phyloP scores from a whole-genome alignment of 2,113 vertebrate genomes.

The Ia io region DNA sequence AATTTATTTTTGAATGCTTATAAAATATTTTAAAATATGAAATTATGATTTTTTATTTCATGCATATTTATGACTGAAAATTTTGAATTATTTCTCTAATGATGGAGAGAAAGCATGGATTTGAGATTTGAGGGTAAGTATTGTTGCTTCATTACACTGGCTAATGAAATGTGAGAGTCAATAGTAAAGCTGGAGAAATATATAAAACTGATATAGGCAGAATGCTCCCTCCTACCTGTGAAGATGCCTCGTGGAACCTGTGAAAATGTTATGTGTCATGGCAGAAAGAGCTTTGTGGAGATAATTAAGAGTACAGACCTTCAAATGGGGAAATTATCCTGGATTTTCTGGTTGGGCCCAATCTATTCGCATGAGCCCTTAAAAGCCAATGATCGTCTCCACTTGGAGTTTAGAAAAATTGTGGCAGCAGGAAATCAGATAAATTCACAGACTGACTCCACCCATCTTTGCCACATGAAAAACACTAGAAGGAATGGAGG shows the following conservation, averaged over 20 bases:
- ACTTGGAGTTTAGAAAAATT: neutral
- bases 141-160: neutral
- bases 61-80: neutral
- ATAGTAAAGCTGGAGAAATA: neutral
- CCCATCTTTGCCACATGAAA: neutral
- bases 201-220: neutral
- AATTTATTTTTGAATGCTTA: neutral
- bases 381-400: neutral
- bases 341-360: neutral
- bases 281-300: neutral
- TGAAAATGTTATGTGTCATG: neutral
- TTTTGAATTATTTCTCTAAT: neutral
- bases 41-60: neutral
- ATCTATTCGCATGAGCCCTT: neutral
- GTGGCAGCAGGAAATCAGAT: neutral
- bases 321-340: neutral
- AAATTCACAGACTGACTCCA: neutral
- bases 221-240: fast-evolving
- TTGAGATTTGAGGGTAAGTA: neutral
- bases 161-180: neutral
- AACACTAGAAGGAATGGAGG: neutral
- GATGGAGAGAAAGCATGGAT: neutral
- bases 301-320: neutral
- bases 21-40: neutral
- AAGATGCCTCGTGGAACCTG: neutral